A percentile compares a stretch with the other conserved stretches of the same genome.
phyloP scores from a whole-genome alignment of 1,140 invertebrate genomes.

The Linepithema humile region DNA sequence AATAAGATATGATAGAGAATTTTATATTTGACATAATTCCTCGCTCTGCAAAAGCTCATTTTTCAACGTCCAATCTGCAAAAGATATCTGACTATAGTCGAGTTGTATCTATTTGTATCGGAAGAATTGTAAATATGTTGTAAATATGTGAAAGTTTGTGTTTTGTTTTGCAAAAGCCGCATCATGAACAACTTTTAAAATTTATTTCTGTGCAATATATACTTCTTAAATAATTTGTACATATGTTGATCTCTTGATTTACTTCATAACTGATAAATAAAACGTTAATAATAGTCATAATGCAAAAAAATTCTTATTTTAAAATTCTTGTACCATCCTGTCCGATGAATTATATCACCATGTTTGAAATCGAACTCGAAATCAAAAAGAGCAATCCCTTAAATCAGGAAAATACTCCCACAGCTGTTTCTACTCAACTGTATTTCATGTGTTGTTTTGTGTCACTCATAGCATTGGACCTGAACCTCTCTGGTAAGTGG shows the following conservation, averaged over 20 bases:
- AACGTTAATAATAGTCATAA: background rate
- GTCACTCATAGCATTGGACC: slow-evolving; percentile 80
- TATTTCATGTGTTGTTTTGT: slow-evolving; percentile 79
- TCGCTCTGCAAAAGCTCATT: slow-evolving; percentile 12
- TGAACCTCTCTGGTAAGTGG: slow-evolving; percentile 79
- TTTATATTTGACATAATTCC: slow-evolving; percentile 1
- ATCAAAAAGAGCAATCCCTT: slow-evolving; percentile 18
- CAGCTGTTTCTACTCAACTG: slow-evolving; percentile 70
- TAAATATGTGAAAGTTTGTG: slow-evolving; percentile 12
- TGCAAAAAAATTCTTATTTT: background rate
- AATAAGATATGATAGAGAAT: background rate
- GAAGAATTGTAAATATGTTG: slow-evolving; percentile 35
- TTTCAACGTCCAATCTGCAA: background rate
- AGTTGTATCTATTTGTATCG: background rate
- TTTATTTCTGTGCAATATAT: background rate
- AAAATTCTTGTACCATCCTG: slow-evolving; percentile 1
- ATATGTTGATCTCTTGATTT: background rate
- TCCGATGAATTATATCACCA: background rate
- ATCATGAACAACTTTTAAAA: slow-evolving; percentile 6
- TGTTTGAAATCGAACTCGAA: background rate
- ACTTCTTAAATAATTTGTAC: slow-evolving; percentile 23
- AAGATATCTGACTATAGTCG: background rate
- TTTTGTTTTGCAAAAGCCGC: background rate
- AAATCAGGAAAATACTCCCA: slow-evolving; percentile 40
- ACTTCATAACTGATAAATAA: background rate